A percentile compares a stretch with the other conserved stretches of the same genome.
Conservation (phyloP, 2,888 invertebrate species). For the Caprella mutica region DNA sequence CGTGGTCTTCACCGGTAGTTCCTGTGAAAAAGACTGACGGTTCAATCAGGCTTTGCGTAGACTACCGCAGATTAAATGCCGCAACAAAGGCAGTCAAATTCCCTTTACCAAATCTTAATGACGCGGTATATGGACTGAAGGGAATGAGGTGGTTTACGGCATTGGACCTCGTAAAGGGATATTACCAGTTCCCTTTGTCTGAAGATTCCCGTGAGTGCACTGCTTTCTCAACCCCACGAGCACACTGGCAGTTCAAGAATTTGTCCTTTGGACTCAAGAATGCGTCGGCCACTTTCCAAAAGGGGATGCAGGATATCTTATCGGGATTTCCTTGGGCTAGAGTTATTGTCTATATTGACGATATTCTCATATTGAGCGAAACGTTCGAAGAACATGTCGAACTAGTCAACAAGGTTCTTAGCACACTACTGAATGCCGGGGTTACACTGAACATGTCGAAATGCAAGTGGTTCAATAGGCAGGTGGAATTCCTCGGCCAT, state of each 20-base stretch:
- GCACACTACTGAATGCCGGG: neutral
- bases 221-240: neutral
- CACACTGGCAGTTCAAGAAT: neutral
- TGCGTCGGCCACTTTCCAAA: neutral
- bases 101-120: neutral
- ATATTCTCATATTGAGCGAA: neutral
- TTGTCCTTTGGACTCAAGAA: conserved; percentile 1
- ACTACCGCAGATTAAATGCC: neutral
- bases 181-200: neutral
- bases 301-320: neutral
- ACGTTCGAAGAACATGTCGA: neutral
- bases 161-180: neutral
- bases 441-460: neutral
- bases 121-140: conserved; percentile 6
- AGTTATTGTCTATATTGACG: neutral
- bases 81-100: neutral
- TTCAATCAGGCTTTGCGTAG: neutral
- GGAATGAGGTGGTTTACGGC: conserved; percentile 3
- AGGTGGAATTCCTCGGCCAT: neutral
- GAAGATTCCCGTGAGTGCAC: neutral
- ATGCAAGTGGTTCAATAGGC: neutral
- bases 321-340: neutral
- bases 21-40: neutral
- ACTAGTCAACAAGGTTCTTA: neutral
- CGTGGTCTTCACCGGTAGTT: too few species aligned